Evolutionary conservation across 1,140 invertebrate species (phyloP), one percentile per base, ranked within the genome.

Genomic region (Chironomus tepperi): DNA sequence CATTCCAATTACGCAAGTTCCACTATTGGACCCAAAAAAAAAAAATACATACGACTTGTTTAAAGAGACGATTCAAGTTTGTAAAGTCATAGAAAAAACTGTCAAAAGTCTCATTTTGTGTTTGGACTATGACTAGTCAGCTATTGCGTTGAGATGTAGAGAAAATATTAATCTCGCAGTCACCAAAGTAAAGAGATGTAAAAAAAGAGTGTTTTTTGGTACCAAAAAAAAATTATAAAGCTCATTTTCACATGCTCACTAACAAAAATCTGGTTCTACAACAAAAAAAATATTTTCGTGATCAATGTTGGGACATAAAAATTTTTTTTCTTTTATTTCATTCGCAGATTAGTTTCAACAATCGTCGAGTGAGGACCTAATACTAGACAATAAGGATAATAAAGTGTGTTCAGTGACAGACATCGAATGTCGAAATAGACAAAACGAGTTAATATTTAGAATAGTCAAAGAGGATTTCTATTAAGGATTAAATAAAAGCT

Each of bases 301-400:
- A 34, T 34, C 24, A 70, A 9, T 70, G 18, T 70, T 70, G 65
- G 19, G 12, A 70, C 65, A 1, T 70, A 70, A 70, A 67, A 18
- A 18, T 67, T 16, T 18, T 64, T 76, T 75, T 24, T 43, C 21
- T 65, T 73, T 74, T 64, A 74, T 16, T 77, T 57, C 19, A 80
- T 57, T 57, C 81, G 73, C 78, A 83, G 82, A 75, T 21, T 73
- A 72, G n/a, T 75, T 34, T 76, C 74, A 64, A 75, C 77, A 77
- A 83, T 83, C 81, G 83, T 18, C 9, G 65, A 70, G 65, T 70
- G 65, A 18, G 65, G 65, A 70, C 16, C 18, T 70, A 16, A 57
- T 7, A 10, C 1, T 9, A 18, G 16, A 18, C 16, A 21, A 70
- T n/a, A 57, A 57, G 47, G 47, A 57, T 57, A 12, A 12, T 9